Conservation (phyloP, 2,888 invertebrate species). For the Timema cristinae region DNA sequence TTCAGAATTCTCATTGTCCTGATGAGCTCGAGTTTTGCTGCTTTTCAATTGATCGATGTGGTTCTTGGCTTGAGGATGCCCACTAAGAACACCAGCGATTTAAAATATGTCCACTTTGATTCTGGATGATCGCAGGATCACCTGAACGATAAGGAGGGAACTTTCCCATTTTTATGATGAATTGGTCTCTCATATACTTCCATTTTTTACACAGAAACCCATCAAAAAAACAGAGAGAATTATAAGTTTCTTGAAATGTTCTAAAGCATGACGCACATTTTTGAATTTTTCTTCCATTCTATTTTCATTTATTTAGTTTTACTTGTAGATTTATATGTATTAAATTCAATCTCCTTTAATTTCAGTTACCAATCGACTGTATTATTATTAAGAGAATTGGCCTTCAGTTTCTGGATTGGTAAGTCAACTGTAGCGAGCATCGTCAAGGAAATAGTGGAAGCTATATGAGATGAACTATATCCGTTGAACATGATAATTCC, state of each 20-base stretch:
- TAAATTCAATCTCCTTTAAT: background rate
- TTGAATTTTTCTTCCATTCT: background rate
- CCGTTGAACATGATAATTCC: background rate
- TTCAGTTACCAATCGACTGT: background rate
- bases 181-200: background rate
- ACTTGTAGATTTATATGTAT: background rate
- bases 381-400: background rate
- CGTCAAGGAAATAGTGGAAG: conserved; percentile 5
- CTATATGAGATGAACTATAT: background rate
- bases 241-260: background rate
- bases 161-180: background rate
- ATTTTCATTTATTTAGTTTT: conserved; percentile 8
- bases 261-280: background rate
- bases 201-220: background rate
- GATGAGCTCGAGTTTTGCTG: conserved; percentile 1
- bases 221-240: background rate
- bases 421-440: background rate
- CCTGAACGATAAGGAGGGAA: background rate
- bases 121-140: background rate
- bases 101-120: background rate
- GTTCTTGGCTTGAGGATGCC: conserved; percentile 2
- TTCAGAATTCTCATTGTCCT: background rate
- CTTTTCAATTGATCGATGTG: conserved; percentile 1
- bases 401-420: background rate
- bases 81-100: background rate